phyloP scores from a whole-genome alignment of 2,888 invertebrate species.

The Macrophya alboannulata region DNA sequence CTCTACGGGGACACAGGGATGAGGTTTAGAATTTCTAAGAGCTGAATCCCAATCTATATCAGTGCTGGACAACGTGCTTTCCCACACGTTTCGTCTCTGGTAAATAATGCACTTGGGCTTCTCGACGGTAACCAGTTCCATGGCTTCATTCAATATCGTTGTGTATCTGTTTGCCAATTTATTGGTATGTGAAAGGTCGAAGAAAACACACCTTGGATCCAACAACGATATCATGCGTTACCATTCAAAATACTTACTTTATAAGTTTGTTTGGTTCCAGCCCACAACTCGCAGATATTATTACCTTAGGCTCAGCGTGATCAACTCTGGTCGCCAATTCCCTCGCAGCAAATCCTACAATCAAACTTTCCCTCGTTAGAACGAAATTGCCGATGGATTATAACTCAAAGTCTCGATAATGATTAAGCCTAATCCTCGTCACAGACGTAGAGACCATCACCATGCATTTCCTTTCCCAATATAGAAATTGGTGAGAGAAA shows the following conservation, averaged over 20 bases:
- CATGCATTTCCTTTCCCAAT: not conserved
- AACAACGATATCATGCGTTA: not conserved
- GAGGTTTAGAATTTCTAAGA: slow-evolving; percentile 84
- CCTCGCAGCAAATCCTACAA: slow-evolving; percentile 92
- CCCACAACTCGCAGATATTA: slow-evolving; percentile 95
- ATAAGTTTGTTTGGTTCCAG: slow-evolving; percentile 93
- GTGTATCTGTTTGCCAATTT: slow-evolving; percentile 83
- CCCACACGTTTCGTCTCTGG: slow-evolving; percentile 88
- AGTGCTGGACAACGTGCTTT: slow-evolving; percentile 83
- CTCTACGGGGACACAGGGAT: slow-evolving; percentile 92
- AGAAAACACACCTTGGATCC: not conserved
- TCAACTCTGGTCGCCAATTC: slow-evolving; percentile 93
- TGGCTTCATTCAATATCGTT: slow-evolving; percentile 90
- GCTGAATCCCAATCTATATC: slow-evolving; percentile 92
- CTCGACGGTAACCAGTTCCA: slow-evolving; percentile 86
- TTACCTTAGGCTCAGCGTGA: slow-evolving; percentile 93
- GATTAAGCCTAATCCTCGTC: not conserved
- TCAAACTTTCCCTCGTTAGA: slow-evolving; percentile 64
- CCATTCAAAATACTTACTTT: slow-evolving; percentile 79
- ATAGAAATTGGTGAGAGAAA: not conserved
- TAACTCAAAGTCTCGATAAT: not conserved
- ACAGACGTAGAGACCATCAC: not conserved
- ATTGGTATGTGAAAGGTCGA: not conserved
- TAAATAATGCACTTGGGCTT: slow-evolving; percentile 93
- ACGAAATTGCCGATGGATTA: not conserved